Base-by-base conservation (phyloP, 2,888 invertebrate species). In the Archips crataeganus region DNA sequence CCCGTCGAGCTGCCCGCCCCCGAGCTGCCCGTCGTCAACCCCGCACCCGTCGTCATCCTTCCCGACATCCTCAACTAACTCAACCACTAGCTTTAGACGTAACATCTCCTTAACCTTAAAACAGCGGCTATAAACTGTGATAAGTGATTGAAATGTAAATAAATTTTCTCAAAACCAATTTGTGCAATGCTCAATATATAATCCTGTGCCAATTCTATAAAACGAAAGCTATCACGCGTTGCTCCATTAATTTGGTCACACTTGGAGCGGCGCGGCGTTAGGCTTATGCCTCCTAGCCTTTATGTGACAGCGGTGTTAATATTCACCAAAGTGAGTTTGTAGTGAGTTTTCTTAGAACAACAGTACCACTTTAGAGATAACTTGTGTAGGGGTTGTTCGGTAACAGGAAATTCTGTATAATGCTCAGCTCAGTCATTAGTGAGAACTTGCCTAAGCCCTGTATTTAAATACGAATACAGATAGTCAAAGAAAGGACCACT, bases 21-120 rank as follows among this genome's bases (percentile, higher is more conserved):
- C 39, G 64, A 36, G 64, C 60, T 57, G 57, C 57, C 57, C 57
- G 57, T 5, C 11, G 57, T 57, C 57, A 57, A 42, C n/a, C 71
- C 71, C 23, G 67, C 54, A 11, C 73, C 73, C 39, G 73, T 69
- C 42, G 65, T 75, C 59, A 62, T 15, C 39, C 71, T 66, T 23
- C 66, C 66, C 23, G 71, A 72, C 15, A 47, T 13, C 54, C 71
- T 72, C 8, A 72, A 72, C 54, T 72, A 72, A 39, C 1, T 39
- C 5, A 39, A 39, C 6, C 15, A 61, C 3, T 57, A 23, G 59
- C 45, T 71, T 71, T 23, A 1, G 47, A 47, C 57, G 36, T 11
- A 15, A 61, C 49, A 72, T 45, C 62, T 32, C 32, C 36, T 57
- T 54, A 34, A 67, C 67, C 67, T 72, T 72, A 32, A 3, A 36